phyloP scores from a whole-genome alignment of 1,140 invertebrate genomes.

The Medauroidea extradentata region DNA sequence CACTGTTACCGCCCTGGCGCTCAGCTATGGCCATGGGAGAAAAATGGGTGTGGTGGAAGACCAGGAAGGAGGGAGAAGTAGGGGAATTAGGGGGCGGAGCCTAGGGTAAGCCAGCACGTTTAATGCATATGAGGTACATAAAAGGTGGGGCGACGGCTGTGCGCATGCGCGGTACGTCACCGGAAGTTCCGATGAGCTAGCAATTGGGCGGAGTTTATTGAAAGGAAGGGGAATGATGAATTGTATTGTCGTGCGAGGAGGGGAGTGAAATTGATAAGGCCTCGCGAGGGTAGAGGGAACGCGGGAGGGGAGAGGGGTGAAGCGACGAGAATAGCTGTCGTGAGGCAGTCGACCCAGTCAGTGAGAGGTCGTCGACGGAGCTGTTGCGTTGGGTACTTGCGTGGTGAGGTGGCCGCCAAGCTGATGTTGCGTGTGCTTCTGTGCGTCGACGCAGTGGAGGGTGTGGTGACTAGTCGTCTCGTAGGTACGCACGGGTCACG shows the following conservation, averaged over 20 bases:
- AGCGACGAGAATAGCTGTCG: neutral
- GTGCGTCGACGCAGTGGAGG: too few relatives aligned
- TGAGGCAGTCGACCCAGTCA: neutral
- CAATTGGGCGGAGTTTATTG: neutral
- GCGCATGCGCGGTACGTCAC: conserved; percentile 6
- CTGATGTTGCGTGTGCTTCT: too few relatives aligned
- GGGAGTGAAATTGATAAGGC: conserved; percentile 4
- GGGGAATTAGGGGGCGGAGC: neutral
- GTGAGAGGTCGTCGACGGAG: neutral
- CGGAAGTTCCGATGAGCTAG: conserved; percentile 5
- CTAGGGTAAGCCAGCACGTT: neutral
- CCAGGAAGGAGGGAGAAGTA: neutral
- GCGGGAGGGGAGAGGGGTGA: neutral
- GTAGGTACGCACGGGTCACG: too few relatives aligned
- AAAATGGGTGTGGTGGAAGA: neutral
- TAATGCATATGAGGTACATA: neutral
- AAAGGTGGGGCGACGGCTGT: neutral
- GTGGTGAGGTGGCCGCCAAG: too few relatives aligned
- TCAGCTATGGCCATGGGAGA: neutral
- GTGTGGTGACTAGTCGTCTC: too few relatives aligned
- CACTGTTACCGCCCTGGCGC: neutral
- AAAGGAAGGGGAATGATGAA: neutral
- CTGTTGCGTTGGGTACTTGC: too few relatives aligned
- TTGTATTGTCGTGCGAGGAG: neutral
- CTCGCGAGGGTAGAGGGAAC: neutral